These are phyloP conservation scores for Nymphicus hollandicus DNA, from an alignment of 2,113 vertebrate species.

Conservation along the genomic window DNA sequence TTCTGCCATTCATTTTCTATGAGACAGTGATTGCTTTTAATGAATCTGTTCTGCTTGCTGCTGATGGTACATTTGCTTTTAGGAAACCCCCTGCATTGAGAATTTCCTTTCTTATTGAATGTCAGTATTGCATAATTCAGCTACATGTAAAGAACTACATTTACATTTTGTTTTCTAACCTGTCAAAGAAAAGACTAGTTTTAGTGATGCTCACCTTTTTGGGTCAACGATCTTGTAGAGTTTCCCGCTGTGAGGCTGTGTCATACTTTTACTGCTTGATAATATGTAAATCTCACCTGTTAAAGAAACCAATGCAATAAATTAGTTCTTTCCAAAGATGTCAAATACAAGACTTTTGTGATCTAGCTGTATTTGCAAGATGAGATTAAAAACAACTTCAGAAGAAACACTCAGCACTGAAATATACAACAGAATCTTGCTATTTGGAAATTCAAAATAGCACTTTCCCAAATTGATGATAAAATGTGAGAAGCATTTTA, in stretches of 20 bases:
- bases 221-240: constrained; percentile 96
- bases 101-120: background rate
- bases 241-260: constrained; percentile 91
- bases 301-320: constrained; percentile 22
- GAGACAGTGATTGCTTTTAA: background rate
- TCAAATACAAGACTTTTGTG: background rate
- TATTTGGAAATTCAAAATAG: background rate
- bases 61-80: background rate
- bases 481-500: background rate
- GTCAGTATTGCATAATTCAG: background rate
- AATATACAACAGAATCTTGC: background rate
- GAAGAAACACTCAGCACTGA: background rate
- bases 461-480: background rate
- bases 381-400: background rate
- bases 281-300: constrained; percentile 96
- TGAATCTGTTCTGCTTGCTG: background rate
- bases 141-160: background rate
- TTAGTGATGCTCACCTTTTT: constrained; percentile 82
- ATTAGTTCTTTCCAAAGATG: background rate
- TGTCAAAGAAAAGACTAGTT: background rate
- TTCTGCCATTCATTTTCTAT: background rate
- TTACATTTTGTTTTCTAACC: background rate
- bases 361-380: background rate
- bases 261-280: constrained; percentile 94
- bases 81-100: background rate